phyloP scores from a whole-genome alignment of 1,140 invertebrate genomes.

The Melitaea cinxia region DNA sequence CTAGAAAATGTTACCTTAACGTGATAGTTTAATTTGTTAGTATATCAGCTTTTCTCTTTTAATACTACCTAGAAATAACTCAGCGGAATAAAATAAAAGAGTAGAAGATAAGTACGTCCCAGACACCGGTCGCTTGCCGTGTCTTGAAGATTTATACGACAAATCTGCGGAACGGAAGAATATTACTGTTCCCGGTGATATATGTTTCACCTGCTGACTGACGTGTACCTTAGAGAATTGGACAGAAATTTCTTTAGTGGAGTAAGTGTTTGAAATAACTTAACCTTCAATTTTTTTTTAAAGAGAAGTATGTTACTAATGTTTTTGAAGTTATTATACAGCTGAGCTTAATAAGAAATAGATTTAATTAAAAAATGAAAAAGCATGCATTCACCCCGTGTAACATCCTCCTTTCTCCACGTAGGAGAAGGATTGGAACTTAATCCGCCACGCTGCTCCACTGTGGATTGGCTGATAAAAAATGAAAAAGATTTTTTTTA shows the following conservation, averaged over 20 bases:
- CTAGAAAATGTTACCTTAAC: neutral
- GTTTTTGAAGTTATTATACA: neutral
- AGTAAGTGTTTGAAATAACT: neutral
- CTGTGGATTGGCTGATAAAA: too few relatives aligned
- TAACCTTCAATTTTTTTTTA: neutral
- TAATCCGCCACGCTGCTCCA: too few relatives aligned
- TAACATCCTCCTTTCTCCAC: too few relatives aligned
- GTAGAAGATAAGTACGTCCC: conserved; percentile 34
- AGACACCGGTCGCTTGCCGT: conserved; percentile 28
- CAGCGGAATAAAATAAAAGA: conserved; percentile 24
- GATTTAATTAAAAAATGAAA: too few relatives aligned
- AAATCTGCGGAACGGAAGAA: conserved; percentile 43
- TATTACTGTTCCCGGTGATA: conserved; percentile 42
- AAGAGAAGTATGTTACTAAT: too few relatives aligned
- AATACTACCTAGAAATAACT: conserved; percentile 28
- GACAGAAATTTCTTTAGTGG: conserved; percentile 9
- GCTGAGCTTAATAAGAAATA: neutral
- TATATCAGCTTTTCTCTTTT: conserved; percentile 12
- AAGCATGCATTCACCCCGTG: too few relatives aligned
- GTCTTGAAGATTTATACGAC: conserved; percentile 39
- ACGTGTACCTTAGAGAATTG: conserved; percentile 30
- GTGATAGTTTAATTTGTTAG: neutral
- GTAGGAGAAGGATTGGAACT: too few relatives aligned
- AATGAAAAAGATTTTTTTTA: too few relatives aligned
- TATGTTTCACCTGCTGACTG: conserved; percentile 45